Evolutionary conservation across 1,140 invertebrate genomes (phyloP), one percentile per base, ranked within the genome.

Genomic region (Plutomurus gul): DNA sequence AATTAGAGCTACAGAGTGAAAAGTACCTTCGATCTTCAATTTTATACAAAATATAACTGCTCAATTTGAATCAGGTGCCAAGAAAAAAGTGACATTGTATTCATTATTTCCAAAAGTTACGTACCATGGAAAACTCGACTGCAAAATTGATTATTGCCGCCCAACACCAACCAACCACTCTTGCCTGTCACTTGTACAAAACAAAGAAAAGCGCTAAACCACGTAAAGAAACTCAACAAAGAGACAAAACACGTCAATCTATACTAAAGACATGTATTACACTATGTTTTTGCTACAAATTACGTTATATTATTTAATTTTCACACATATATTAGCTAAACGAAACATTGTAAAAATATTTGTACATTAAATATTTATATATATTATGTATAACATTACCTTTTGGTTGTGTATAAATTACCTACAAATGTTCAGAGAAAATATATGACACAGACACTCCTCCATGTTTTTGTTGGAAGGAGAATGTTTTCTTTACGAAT

Each of bases 21-120:
- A 20, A 33, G 40, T 37, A 25, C 11, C 22, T 6, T 10, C 36
- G 36, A 46, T 47, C 33, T 16, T 56, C 37, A 30, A 71, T 46
- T 20, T 5, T 10, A 25, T 33, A 33, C 16, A 65, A 18, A n/a
- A n/a, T 39, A 18, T 43, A 30, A 46, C 37, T 73, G 70, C 70
- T 73, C 70, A 73, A 73, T 46, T 22, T 30, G 37, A 73, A 73
- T 73, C 70, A 40, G 70, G 70, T 73, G 70, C 70, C 70, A 73
- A 73, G 37, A 46, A 73, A n/a, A n/a, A n/a, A n/a, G n/a, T n/a
- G n/a, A n/a, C n/a, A n/a, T n/a, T n/a, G n/a, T n/a, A n/a, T n/a
- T n/a, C n/a, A n/a, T n/a, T n/a, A n/a, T n/a, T n/a, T 43, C 40
- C 8, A 43, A n/a, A 43, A 43, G 40, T 11, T 7, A 51, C 49